A percentile compares a stretch with the other conserved stretches of the same genome.
phyloP scores from a whole-genome alignment of 2,113 vertebrate genomes.

The Zootoca vivipara region DNA sequence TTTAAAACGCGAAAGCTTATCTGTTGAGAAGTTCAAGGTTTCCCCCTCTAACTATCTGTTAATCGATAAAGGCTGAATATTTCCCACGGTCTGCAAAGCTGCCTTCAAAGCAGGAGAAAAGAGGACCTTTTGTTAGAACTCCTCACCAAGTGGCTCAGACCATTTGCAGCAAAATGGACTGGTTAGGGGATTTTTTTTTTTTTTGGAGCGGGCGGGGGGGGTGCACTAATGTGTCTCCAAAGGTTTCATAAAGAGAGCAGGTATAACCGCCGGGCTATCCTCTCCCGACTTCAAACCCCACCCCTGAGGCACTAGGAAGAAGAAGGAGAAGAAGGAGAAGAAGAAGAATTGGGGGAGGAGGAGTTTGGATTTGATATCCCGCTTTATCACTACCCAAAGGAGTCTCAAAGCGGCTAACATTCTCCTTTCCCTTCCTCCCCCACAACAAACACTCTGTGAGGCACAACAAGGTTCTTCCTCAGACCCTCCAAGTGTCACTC shows the following conservation, averaged over 20 bases:
- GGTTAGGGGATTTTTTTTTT: too few species aligned
- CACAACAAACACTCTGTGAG: too few species aligned
- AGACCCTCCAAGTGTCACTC: not conserved
- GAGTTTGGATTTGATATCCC: too few species aligned
- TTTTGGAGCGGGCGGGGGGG: too few species aligned
- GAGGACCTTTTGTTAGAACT: constrained; percentile 69
- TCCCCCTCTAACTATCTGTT: constrained; percentile 73
- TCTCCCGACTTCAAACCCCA: not conserved
- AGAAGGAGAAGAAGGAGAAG: too few species aligned
- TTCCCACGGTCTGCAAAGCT: constrained; percentile 75
- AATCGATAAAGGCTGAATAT: constrained; percentile 79
- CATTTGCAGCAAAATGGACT: not conserved
- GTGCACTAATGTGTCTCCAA: accelerated
- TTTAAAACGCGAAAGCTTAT: constrained; percentile 60
- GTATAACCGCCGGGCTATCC: not conserved
- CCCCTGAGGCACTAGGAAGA: not conserved
- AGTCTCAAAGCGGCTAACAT: too few species aligned
- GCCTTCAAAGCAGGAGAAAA: constrained; percentile 17
- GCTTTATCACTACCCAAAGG: too few species aligned
- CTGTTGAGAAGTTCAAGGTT: constrained; percentile 80
- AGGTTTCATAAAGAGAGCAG: too few species aligned
- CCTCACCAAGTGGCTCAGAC: not conserved
- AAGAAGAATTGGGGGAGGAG: too few species aligned
- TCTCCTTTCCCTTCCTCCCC: too few species aligned
- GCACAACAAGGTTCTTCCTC: too few species aligned